Evolutionary conservation across 1,140 invertebrate species (phyloP).

Genomic region (Tribolium castaneum): DNA sequence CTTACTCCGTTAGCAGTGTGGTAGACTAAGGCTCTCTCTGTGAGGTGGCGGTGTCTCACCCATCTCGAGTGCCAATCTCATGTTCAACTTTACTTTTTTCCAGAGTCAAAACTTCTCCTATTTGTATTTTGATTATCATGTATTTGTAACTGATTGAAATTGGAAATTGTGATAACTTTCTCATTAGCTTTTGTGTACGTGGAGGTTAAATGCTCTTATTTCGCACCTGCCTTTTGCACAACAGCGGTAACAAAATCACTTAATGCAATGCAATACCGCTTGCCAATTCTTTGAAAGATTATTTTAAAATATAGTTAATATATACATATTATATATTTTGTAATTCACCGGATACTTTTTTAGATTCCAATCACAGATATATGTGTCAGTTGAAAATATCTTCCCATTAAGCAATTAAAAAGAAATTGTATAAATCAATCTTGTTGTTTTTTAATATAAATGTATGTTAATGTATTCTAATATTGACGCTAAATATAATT

Average conservation of each 20-base stretch:
- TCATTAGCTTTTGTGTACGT: slow-evolving; percentile 43
- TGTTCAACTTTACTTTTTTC: slow-evolving; percentile 42
- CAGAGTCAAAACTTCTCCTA: slow-evolving; percentile 28
- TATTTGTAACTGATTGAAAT: slow-evolving; percentile 42
- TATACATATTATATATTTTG: slow-evolving; percentile 56
- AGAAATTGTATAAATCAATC: slow-evolving; percentile 54
- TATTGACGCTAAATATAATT: slow-evolving; percentile 58
- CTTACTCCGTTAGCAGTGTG: slow-evolving; percentile 39
- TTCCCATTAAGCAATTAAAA: slow-evolving; percentile 56
- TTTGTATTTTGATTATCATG: slow-evolving; percentile 19
- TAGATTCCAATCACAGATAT: slow-evolving; percentile 56
- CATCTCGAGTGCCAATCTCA: slow-evolving; percentile 36
- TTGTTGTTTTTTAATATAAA: slow-evolving; percentile 60
- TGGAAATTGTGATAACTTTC: slow-evolving; percentile 50
- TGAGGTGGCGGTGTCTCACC: slow-evolving; percentile 4
- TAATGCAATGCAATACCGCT: slow-evolving; percentile 52
- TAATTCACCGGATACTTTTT: slow-evolving; percentile 55
- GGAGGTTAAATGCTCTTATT: slow-evolving; percentile 46
- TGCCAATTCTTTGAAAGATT: slow-evolving; percentile 52
- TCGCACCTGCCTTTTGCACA: slow-evolving; percentile 56
- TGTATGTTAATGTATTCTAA: slow-evolving; percentile 58
- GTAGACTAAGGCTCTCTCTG: slow-evolving; percentile 36
- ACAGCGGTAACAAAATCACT: slow-evolving; percentile 50
- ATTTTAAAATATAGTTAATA: slow-evolving; percentile 53
- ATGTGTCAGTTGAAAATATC: slow-evolving; percentile 56